Evolutionary conservation across 2,888 invertebrate species (phyloP), one percentile per base, ranked within the genome.

Genomic region (Drosophila crucigera): DNA sequence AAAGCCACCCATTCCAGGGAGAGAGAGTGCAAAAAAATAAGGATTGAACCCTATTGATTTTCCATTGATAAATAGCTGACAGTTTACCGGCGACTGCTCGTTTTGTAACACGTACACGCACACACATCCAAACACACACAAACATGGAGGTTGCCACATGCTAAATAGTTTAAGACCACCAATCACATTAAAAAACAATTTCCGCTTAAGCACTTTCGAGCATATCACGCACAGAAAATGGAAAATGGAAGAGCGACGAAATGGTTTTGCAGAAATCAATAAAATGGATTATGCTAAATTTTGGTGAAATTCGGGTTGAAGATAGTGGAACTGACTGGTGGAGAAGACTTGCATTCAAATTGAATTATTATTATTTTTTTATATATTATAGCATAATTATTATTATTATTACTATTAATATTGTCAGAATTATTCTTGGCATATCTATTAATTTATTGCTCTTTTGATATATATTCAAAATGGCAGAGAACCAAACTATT

Each of bases 121-220:
- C 37, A 43, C 41, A 41, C 22, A 28, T 14, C 47, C 28, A 43
- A 31, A 25, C 14, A 22, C 41, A 43, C 22, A 31, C 22, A 31
- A 14, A 22, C 11, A 6, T 11, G 22, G 9, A 61, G 41, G 37
- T n/a, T 22, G 49, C 49, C 61, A 58, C 66, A 73, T 79, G 79
- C 81, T 86, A 86, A 87, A 83, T 84, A 84, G 89, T 86, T 86
- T 75, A 78, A 86, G 73, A 78, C 83, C 81, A 79, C 73, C 87
- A 71, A 78, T 41, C 73, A 76, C 84, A 86, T 87, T 87, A 87
- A 89, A 84, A 86, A 87, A 84, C 89, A 83, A 87, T 87, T 89
- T 87, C 84, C 87, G 83, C 63, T 59, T 79, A 84, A 76, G 75
- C 85, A 80, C 75, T 79, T 79, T 76, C 47, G 54, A 61, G 68